phyloP scores from a whole-genome alignment of 2,888 invertebrate species.

The Phragmatobia fuliginosa region DNA sequence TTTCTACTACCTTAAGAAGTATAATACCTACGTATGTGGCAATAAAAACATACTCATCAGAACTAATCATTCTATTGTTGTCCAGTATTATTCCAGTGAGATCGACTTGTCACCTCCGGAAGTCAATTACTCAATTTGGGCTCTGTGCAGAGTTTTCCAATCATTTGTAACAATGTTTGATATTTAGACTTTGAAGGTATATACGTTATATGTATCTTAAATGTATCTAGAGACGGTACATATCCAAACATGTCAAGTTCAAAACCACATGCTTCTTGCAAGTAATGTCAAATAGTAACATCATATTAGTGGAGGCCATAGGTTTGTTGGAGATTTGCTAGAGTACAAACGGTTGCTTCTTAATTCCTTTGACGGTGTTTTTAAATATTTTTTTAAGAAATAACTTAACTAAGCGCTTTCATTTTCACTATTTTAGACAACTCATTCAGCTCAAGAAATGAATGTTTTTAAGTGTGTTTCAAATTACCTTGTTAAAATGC shows the following conservation, averaged over 20 bases:
- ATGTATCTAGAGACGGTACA: background rate
- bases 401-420: background rate
- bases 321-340: background rate
- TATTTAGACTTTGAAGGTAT: background rate
- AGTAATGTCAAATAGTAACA: no score
- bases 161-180: slow-evolving; percentile 16
- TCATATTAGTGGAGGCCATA: background rate
- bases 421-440: background rate
- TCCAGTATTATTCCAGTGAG: slow-evolving; percentile 17
- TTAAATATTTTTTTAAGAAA: background rate
- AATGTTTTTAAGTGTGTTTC: background rate
- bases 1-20: no score
- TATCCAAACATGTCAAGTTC: background rate
- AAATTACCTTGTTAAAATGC: background rate
- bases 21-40: background rate
- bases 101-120: slow-evolving; percentile 58
- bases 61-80: background rate
- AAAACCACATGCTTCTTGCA: background rate
- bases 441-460: background rate
- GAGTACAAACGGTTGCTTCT: background rate
- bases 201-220: no score
- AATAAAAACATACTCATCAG: background rate
- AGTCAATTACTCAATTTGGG: slow-evolving; percentile 63
- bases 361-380: background rate
- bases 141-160: slow-evolving; percentile 41